Evolutionary conservation across 2,113 vertebrate species (phyloP), one percentile per base, ranked within the genome.

Genomic region (Rana temporaria): DNA sequence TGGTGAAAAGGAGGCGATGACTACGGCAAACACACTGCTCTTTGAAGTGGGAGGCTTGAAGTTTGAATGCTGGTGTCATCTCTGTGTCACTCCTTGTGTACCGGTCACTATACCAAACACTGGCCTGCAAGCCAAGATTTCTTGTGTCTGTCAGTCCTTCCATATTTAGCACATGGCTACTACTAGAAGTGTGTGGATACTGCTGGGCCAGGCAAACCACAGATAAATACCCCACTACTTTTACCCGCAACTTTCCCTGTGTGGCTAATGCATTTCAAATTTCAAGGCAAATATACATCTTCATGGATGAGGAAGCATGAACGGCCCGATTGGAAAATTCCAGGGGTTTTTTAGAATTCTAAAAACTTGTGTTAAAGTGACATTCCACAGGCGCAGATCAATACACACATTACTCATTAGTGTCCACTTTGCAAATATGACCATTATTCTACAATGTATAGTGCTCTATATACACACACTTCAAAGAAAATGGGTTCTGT

Each of bases 11-110:
- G 80, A 48, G 62, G n/a, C 26, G 59, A 30, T 24, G 52, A 34
- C 71, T 67, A 5, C n/a, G 19, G 72, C 20, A 76, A 82, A 82
- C 81, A 82, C 20, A 1, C 71, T 0, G 15, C 8, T 12, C 81
- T 75, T 82, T 82, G 69, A 82, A 82, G 71, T 68, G 63, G 72
- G 71, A 76, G 70, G 34, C n/a, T 82, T 12, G 42, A 60, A 82
- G 64, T 76, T 82, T 67, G 81, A 82, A 53, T 30, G 24, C 81
- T 68, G 48, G 81, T 82, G 72, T 67, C 81, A 82, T 65, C 59
- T 82, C 71, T n/a, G 38, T 74, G 71, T 68, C 80, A 75, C 60
- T 34, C 81, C 52, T 42, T 76, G 63, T 76, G 72, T 76, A 76
- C 63, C 70, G 38, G 16, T 38, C 53, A 17, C 55, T 24, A 48